Base-by-base conservation (phyloP, 2,797 vertebrate species). In the Phoxinus dragarum region DNA sequence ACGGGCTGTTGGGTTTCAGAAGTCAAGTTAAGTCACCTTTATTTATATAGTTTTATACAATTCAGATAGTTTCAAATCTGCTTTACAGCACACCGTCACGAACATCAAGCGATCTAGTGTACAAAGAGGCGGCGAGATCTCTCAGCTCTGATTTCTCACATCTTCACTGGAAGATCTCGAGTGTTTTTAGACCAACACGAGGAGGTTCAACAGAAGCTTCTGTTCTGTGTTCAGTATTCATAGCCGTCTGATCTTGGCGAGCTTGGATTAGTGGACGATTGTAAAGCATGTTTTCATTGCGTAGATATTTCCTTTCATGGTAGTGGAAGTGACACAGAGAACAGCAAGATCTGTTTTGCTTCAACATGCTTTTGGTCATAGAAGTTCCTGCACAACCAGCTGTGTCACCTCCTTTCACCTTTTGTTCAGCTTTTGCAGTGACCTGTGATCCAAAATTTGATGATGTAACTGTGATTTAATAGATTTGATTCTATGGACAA, bases 241-340 rank as follows among this genome's bases (percentile, higher is more conserved):
- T 8, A 34, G 34, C 66, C 0, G 6, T 69, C 79, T 68, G 31
- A 68, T 80, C 61, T 80, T n/a, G 40, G 14, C 71, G 31, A 71
- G 66, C 66, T 38, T 69, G 44, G 12, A 56, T 40, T 12, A 54
- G 12, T 36, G 47, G 79, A 36, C 0, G 21, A 38, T 56, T 38
- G 66, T 71, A 71, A 81, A 81, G 66, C 47, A 69, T 71, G 47
- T 69, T 69, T 71, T 81, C 16, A 17, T 81, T 56, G 66, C 8
- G 34, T 27, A 56, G 38, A 40, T 34, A 5, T n/a, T 49, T 67
- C 78, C 78, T 80, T 80, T 68, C 44, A 68, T 80, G 78, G 78
- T 49, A 80, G 64, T 80, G 64, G 64, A 80, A 36, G 36, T 81
- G 64, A 68, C 44, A 52, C 36, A 31, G 14, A 69, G 47, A 69